phyloP scores from a whole-genome alignment of 1,140 invertebrate species.

The Drosophila mojavensis region DNA sequence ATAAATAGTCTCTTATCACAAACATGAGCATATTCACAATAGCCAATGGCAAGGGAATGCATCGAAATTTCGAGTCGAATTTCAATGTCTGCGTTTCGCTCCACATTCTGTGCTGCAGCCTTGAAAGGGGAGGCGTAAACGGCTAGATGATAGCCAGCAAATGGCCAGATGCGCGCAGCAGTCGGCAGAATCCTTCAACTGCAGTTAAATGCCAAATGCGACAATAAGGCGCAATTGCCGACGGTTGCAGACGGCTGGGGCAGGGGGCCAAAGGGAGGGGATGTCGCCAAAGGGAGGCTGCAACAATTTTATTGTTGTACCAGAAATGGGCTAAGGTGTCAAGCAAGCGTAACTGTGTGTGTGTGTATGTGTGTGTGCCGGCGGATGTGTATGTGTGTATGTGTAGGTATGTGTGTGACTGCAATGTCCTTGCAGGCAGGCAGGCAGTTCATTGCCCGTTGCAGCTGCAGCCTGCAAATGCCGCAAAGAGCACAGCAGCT shows the following conservation, averaged over 20 bases:
- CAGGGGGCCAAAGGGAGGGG: too few relatives aligned
- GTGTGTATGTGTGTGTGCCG: slow-evolving; percentile 5
- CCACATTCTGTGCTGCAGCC: neutral
- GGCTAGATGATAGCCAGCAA: neutral
- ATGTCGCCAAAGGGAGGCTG: slow-evolving; percentile 17
- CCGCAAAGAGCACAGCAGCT: slow-evolving; percentile 39
- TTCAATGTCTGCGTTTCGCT: neutral
- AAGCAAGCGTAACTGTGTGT: neutral
- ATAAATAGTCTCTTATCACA: too few relatives aligned
- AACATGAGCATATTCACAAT: too few relatives aligned
- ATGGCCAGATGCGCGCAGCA: slow-evolving; percentile 4
- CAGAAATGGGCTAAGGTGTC: slow-evolving; percentile 50
- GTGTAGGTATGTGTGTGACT: slow-evolving; percentile 36
- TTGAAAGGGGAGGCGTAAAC: neutral
- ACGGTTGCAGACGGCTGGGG: slow-evolving; percentile 21
- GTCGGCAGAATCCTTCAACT: slow-evolving; percentile 66
- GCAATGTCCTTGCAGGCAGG: slow-evolving; percentile 68
- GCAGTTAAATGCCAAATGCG: slow-evolving; percentile 69
- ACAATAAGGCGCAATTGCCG: slow-evolving; percentile 37
- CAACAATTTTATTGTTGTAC: slow-evolving; percentile 46
- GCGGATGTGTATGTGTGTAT: slow-evolving; percentile 19
- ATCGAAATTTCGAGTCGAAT: slow-evolving; percentile 1
- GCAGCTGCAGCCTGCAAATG: slow-evolving; percentile 34
- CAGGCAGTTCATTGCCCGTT: slow-evolving; percentile 63
- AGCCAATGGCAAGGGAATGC: too few relatives aligned